These are phyloP conservation scores for Troides aeacus DNA, from an alignment of 2,888 invertebrate genomes.

Conservation along the genomic window DNA sequence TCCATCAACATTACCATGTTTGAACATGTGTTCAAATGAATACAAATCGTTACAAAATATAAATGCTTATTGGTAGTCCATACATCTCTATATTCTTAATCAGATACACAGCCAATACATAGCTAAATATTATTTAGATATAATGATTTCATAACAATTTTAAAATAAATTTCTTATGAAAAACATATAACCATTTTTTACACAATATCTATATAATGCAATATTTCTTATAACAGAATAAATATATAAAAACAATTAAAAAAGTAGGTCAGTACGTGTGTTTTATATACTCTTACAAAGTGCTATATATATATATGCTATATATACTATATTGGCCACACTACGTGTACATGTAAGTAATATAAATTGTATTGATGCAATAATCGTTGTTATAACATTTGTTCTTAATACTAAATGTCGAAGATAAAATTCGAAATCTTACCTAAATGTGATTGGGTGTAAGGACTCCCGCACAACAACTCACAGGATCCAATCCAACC, in stretches of 20 bases:
- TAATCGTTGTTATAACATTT: neutral
- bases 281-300: too few species aligned
- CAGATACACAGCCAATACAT: slow-evolving; percentile 12
- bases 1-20: neutral
- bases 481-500: too few species aligned
- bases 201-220: neutral
- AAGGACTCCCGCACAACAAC: too few species aligned
- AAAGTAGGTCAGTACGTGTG: too few species aligned
- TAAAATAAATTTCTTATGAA: neutral
- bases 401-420: neutral
- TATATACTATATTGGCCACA: too few species aligned
- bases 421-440: neutral
- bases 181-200: neutral
- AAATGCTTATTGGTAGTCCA: slow-evolving; percentile 16
- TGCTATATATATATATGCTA: too few species aligned
- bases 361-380: neutral
- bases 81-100: slow-evolving; percentile 6
- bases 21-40: neutral
- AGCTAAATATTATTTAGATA: neutral
- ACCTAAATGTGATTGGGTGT: neutral
- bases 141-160: slow-evolving; percentile 5
- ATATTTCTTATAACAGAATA: too few species aligned
- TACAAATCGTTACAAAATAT: slow-evolving; percentile 14
- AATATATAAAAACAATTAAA: too few species aligned
- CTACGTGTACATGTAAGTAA: too few species aligned